These are phyloP conservation scores for Limonius californicus DNA, from an alignment of 1,140 invertebrate species.

Conservation along the genomic window DNA sequence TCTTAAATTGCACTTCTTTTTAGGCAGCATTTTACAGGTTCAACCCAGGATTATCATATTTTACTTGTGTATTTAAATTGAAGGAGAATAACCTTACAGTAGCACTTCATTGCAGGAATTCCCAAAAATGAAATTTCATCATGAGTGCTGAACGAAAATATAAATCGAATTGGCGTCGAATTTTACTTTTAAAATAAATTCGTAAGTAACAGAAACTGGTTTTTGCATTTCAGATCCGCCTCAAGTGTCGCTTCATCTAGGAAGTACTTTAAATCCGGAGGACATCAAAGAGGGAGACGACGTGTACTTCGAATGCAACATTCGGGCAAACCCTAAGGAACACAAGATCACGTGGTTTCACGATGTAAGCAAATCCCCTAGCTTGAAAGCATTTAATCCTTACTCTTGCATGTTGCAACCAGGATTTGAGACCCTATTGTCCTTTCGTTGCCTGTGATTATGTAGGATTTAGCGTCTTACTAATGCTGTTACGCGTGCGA, in stretches of 20 bases:
- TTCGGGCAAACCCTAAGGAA: conserved; percentile 78
- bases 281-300: conserved; percentile 89
- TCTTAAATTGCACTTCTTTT: not conserved
- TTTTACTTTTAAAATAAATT: not conserved
- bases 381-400: conserved; percentile 8
- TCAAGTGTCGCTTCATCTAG: conserved; percentile 74
- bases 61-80: too few relatives aligned
- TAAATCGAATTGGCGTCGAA: not conserved
- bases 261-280: conserved; percentile 77
- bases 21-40: too few relatives aligned
- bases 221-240: conserved; percentile 68
- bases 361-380: conserved; percentile 63
- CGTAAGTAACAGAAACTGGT: not conserved
- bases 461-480: conserved; percentile 9
- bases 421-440: conserved; percentile 9
- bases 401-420: conserved; percentile 3
- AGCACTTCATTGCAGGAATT: too few relatives aligned
- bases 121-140: too few relatives aligned
- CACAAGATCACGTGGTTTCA: conserved; percentile 83
- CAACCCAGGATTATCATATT: too few relatives aligned
- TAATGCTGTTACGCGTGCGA: conserved; percentile 4
- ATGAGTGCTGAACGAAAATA: not conserved
- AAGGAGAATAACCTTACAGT: too few relatives aligned
- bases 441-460: conserved; percentile 10
- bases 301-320: conserved; percentile 89